These are phyloP conservation scores for Perizoma flavofasciatum DNA, from an alignment of 2,888 invertebrate species.

Conservation along the genomic window DNA sequence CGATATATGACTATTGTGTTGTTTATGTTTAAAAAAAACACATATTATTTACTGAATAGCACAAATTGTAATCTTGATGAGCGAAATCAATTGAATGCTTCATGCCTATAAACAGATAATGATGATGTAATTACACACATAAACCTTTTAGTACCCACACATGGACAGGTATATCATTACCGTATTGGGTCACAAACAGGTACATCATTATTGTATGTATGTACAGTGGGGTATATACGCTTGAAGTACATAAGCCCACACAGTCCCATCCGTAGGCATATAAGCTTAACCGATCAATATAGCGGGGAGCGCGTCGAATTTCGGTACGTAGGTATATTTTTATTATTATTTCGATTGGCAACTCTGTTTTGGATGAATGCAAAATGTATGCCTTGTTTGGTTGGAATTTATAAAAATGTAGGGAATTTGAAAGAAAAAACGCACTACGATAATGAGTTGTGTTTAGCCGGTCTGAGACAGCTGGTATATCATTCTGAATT, in stretches of 20 bases:
- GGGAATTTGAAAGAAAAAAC: too few relatives aligned
- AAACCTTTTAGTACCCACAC: constrained; percentile 1
- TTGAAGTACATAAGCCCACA: constrained; percentile 16
- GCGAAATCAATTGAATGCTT: constrained; percentile 14
- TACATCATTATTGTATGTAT: constrained; percentile 23
- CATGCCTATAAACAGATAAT: constrained; percentile 14
- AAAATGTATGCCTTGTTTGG: too few relatives aligned
- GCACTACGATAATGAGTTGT: too few relatives aligned
- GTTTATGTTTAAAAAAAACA: too few relatives aligned
- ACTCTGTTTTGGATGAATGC: neutral
- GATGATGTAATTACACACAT: constrained; percentile 19
- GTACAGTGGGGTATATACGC: constrained; percentile 15
- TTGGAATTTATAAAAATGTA: too few relatives aligned
- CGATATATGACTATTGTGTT: too few relatives aligned
- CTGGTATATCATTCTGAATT: too few relatives aligned
- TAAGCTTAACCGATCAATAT: constrained; percentile 26
- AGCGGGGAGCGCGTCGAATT: constrained; percentile 17
- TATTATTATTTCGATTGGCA: constrained; percentile 19
- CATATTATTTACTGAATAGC: too few relatives aligned
- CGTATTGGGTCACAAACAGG: constrained; percentile 10
- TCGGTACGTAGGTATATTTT: constrained; percentile 18
- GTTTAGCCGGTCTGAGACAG: too few relatives aligned
- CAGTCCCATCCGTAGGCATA: constrained; percentile 15
- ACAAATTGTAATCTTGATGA: neutral
- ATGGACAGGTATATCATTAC: constrained; percentile 16